A percentile compares a stretch with the other conserved stretches of the same genome.
phyloP scores from a whole-genome alignment of 2,888 invertebrate genomes.

The Tridacna crocea region DNA sequence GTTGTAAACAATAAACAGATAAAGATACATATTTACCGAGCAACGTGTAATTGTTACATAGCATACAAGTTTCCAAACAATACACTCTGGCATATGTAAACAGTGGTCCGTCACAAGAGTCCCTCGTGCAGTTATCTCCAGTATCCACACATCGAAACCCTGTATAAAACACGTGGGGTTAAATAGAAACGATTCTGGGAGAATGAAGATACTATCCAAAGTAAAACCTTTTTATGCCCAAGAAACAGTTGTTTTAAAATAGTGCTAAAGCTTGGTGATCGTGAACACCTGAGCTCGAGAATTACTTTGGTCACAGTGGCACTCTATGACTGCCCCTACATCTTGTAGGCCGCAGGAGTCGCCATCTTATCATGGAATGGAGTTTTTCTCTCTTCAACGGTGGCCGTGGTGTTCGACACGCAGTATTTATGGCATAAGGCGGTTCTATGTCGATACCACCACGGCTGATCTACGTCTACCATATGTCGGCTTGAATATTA shows the following conservation, averaged over 20 bases:
- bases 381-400: too few species aligned
- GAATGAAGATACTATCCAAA: too few species aligned
- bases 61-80: slow-evolving; percentile 14
- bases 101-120: slow-evolving; percentile 3
- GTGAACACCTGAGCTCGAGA: neutral
- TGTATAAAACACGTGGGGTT: neutral
- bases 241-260: neutral
- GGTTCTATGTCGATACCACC: too few species aligned
- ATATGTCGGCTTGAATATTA: too few species aligned
- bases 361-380: too few species aligned
- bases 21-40: neutral
- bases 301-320: too few species aligned
- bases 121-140: slow-evolving; percentile 5
- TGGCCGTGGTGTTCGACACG: too few species aligned
- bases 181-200: too few species aligned
- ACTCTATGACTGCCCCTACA: too few species aligned
- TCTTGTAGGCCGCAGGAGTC: too few species aligned
- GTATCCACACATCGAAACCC: slow-evolving; percentile 15
- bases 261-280: neutral
- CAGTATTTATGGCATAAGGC: too few species aligned
- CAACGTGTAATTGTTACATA: slow-evolving; percentile 12
- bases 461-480: too few species aligned
- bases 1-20: neutral
- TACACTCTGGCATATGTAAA: slow-evolving; percentile 13
- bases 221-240: neutral